Evolutionary conservation across 2,888 invertebrate species (phyloP).

Genomic region (Drosophila algonquin): DNA sequence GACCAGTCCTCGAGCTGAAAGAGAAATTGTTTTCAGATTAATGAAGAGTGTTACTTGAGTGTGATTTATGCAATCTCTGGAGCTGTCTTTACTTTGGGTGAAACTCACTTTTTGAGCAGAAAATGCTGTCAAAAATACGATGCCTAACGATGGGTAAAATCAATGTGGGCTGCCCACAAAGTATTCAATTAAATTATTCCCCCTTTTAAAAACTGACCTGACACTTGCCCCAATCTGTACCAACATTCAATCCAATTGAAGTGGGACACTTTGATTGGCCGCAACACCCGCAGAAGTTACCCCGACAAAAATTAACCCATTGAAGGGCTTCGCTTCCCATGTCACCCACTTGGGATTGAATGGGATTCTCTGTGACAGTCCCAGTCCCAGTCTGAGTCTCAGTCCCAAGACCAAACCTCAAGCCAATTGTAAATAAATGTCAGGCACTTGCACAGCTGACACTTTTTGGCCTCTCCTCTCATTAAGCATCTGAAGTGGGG

Average conservation of each 20-base stretch:
- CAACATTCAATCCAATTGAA: not conserved
- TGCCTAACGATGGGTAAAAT: too few relatives aligned
- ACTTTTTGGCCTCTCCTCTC: constrained; percentile 37
- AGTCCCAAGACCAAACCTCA: constrained; percentile 49
- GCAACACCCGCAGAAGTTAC: constrained; percentile 40
- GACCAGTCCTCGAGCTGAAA: constrained; percentile 26
- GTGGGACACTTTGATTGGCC: constrained; percentile 48
- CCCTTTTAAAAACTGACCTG: not conserved
- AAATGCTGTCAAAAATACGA: too few relatives aligned
- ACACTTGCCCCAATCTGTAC: constrained; percentile 12
- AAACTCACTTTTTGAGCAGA: too few relatives aligned
- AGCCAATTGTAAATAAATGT: constrained; percentile 69
- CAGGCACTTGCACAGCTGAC: constrained; percentile 69
- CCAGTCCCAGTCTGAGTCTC: constrained; percentile 4
- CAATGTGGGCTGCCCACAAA: not conserved
- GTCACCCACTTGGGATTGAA: constrained; percentile 39
- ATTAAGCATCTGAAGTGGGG: constrained; percentile 10
- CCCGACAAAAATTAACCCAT: constrained; percentile 29
- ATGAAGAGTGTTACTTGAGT: constrained; percentile 8
- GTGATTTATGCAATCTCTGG: constrained; percentile 10
- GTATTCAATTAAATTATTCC: not conserved
- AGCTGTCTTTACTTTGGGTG: constrained; percentile 7
- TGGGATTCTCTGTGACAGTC: constrained; percentile 5
- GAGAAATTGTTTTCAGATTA: constrained; percentile 39
- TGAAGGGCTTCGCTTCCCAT: constrained; percentile 31